These are phyloP conservation scores for Bombus balteatus DNA, from an alignment of 1,140 invertebrate genomes.

Conservation along the genomic window DNA sequence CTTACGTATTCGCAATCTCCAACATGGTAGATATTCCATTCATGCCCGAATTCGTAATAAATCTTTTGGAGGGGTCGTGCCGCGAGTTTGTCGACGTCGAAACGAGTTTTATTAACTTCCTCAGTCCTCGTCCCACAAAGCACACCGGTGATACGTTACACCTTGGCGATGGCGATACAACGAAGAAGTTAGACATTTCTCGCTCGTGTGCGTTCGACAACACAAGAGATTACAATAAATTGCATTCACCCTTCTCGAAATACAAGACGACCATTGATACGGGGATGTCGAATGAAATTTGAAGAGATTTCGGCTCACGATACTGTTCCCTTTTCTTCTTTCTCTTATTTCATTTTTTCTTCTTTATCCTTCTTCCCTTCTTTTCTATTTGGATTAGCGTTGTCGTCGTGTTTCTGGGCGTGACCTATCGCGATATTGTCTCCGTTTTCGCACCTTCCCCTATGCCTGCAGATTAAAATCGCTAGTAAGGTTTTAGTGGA, in stretches of 20 bases:
- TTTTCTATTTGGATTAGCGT: neutral
- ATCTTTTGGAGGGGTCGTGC: conserved; percentile 2
- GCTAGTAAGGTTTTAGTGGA: neutral
- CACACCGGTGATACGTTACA: conserved; percentile 42
- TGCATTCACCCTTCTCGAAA: conserved; percentile 70
- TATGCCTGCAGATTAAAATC: conserved; percentile 34
- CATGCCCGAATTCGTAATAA: conserved; percentile 14
- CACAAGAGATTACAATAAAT: conserved; percentile 69
- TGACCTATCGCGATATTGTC: conserved; percentile 40
- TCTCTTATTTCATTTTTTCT: neutral
- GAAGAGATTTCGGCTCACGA: conserved; percentile 60
- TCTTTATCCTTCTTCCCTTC: neutral
- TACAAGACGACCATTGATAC: conserved; percentile 63
- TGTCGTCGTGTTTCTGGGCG: conserved; percentile 34
- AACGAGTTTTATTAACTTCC: conserved; percentile 67
- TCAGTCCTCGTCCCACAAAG: conserved; percentile 31
- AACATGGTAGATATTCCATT: neutral
- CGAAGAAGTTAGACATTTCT: conserved; percentile 57
- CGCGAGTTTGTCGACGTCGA: conserved; percentile 13
- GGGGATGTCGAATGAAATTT: conserved; percentile 3
- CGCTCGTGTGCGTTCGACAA: conserved; percentile 35
- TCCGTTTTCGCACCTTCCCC: conserved; percentile 55
- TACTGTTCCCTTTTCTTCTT: conserved; percentile 34
- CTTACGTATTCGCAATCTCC: neutral
- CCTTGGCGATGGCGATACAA: conserved; percentile 20